These are phyloP conservation scores for Alauda arvensis DNA, from an alignment of 2,797 vertebrate genomes.

Conservation along the genomic window DNA sequence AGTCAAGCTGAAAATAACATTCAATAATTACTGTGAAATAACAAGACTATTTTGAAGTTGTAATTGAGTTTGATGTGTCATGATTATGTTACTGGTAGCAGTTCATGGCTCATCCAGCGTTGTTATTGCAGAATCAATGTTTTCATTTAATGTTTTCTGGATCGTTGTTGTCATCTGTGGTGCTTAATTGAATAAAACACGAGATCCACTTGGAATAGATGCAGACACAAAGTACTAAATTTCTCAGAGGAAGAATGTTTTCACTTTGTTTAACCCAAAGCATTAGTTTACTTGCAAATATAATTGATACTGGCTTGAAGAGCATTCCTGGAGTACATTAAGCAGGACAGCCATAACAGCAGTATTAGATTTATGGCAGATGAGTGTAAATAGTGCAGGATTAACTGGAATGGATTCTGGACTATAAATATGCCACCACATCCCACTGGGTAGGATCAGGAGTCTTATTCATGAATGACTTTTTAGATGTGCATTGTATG, in stretches of 20 bases:
- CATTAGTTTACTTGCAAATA: conserved; percentile 33
- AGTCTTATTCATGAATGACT: not conserved
- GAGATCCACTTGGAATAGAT: conserved; percentile 14
- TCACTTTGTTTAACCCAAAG: conserved; percentile 33
- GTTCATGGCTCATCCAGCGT: not conserved
- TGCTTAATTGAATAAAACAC: conserved; percentile 45
- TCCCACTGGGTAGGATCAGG: not conserved
- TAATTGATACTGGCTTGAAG: conserved; percentile 34
- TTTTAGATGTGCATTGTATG: not conserved
- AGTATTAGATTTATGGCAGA: conserved; percentile 28
- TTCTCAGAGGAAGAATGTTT: conserved; percentile 47
- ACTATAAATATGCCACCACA: not conserved
- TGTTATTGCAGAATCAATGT: conserved; percentile 1
- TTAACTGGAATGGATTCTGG: conserved; percentile 22
- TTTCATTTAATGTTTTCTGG: conserved; percentile 34
- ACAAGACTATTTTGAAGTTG: not conserved
- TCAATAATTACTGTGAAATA: conserved; percentile 37
- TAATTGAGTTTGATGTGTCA: not conserved
- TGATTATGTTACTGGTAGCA: not conserved
- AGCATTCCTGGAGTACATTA: conserved; percentile 29
- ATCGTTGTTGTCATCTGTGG: conserved; percentile 20
- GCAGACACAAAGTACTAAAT: conserved; percentile 16
- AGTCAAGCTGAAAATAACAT: not conserved
- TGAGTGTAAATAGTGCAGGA: not conserved
- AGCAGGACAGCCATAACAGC: not conserved